A percentile compares a stretch with the other conserved stretches of the same genome.
Evolutionary conservation across 1,140 invertebrate species (phyloP).

Genomic region (Anoplolepis gracilipes): DNA sequence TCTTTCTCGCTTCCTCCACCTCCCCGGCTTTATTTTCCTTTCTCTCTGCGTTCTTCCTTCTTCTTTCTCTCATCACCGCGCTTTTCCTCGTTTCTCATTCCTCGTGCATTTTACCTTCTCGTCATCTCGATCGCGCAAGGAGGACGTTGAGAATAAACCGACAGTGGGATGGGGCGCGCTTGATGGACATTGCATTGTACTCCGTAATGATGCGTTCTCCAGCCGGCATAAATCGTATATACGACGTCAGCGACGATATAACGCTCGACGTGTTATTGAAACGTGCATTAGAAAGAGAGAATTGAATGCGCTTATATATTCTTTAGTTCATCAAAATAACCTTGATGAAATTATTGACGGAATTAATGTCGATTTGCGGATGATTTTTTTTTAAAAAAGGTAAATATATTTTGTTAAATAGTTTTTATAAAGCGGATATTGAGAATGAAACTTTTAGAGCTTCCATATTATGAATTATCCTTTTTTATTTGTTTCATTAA

Average conservation of each 20-base stretch:
- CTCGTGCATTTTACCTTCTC: conserved; percentile 34
- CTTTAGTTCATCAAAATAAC: background rate
- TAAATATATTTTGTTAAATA: background rate
- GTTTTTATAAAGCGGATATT: conserved; percentile 1
- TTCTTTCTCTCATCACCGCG: conserved; percentile 29
- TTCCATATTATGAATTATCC: background rate
- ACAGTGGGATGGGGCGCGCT: conserved; percentile 68
- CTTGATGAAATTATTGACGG: background rate
- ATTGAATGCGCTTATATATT: conserved; percentile 31
- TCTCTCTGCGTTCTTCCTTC: background rate
- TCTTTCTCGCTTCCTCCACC: conserved; percentile 40
- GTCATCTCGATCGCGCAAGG: conserved; percentile 62
- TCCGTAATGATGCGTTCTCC: conserved; percentile 80
- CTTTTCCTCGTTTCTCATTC: conserved; percentile 36
- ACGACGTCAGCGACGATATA: conserved; percentile 69
- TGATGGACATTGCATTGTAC: conserved; percentile 80
- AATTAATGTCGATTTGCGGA: background rate
- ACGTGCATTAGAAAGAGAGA: conserved; percentile 69
- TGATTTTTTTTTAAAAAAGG: conserved; percentile 44
- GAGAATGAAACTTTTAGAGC: background rate
- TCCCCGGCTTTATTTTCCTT: background rate
- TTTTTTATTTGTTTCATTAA: conserved; percentile 79
- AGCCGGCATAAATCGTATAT: conserved; percentile 73
- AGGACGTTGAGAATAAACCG: conserved; percentile 71
- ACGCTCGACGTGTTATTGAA: conserved; percentile 71